Evolutionary conservation across 2,113 vertebrate species (phyloP).

Genomic region (Sarotherodon lohbergeri): DNA sequence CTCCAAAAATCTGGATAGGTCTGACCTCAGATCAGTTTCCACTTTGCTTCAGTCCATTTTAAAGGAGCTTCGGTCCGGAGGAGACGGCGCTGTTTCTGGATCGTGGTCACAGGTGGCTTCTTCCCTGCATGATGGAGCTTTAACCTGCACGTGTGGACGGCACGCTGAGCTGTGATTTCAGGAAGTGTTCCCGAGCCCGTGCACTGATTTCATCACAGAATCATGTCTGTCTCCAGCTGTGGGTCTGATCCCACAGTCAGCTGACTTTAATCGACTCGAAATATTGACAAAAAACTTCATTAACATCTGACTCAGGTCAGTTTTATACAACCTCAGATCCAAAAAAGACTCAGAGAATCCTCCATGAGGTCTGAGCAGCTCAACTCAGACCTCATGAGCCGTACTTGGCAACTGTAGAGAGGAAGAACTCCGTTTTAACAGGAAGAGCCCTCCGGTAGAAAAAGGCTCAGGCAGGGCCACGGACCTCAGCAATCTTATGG

Average conservation of each 20-base stretch:
- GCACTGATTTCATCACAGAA: background rate
- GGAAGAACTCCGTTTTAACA: background rate
- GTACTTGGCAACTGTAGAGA: background rate
- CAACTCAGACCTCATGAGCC: background rate
- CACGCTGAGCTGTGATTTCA: background rate
- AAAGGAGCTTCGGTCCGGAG: background rate
- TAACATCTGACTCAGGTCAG: background rate
- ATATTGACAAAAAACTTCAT: background rate
- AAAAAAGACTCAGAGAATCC: background rate
- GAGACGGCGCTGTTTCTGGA: background rate
- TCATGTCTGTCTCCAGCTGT: background rate
- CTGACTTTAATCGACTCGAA: background rate
- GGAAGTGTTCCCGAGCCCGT: accelerated
- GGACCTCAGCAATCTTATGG: accelerated
- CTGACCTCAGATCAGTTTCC: background rate
- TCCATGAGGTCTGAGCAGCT: background rate
- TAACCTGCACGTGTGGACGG: background rate
- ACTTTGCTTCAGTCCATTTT: background rate
- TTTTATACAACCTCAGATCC: background rate
- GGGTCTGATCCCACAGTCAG: background rate
- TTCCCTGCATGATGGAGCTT: background rate
- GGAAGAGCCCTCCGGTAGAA: background rate
- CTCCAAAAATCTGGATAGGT: background rate
- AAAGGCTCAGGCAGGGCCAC: background rate
- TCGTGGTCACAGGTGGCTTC: background rate